phyloP scores from a whole-genome alignment of 2,113 vertebrate species.

The Oostethus manadensis region DNA sequence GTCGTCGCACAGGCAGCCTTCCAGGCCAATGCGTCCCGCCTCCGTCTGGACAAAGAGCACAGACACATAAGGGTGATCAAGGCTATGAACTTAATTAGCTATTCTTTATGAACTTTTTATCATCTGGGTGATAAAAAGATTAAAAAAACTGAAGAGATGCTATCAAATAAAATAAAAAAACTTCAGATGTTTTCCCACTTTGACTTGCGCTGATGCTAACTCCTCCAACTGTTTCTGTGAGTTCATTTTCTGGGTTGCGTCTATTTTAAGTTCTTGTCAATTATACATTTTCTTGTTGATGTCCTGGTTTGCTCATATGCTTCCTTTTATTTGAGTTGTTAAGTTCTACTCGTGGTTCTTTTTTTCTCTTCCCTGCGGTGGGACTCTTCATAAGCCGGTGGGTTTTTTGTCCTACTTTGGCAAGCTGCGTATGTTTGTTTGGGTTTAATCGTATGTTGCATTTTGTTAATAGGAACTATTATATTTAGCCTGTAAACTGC shows the following conservation, averaged over 20 bases:
- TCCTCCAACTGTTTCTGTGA: conserved; percentile 32
- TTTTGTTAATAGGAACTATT: background rate
- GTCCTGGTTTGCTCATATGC: conserved; percentile 27
- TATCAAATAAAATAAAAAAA: conserved; percentile 20
- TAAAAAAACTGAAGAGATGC: background rate
- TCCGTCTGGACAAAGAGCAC: conserved; percentile 83
- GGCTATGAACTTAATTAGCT: too few species aligned
- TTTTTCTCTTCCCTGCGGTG: conserved; percentile 15
- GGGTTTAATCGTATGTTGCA: conserved; percentile 10
- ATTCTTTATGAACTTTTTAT: too few species aligned
- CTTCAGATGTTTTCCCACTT: conserved; percentile 1
- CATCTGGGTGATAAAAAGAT: background rate
- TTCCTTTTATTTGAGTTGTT: conserved; percentile 23
- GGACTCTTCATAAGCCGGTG: conserved; percentile 20
- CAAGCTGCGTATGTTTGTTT: conserved; percentile 15
- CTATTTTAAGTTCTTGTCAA: conserved; percentile 61
- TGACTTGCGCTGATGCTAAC: conserved; percentile 3
- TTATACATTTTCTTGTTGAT: conserved; percentile 53
- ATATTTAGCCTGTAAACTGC: background rate
- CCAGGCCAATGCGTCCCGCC: conserved; percentile 93
- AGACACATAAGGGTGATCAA: conserved; percentile 7
- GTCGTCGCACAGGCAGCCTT: conserved; percentile 96
- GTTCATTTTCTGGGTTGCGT: conserved; percentile 49
- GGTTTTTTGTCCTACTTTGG: conserved; percentile 13
- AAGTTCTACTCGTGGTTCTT: conserved; percentile 19